Evolutionary conservation across 2,888 invertebrate genomes (phyloP).

Genomic region (Neoascia interrupta): DNA sequence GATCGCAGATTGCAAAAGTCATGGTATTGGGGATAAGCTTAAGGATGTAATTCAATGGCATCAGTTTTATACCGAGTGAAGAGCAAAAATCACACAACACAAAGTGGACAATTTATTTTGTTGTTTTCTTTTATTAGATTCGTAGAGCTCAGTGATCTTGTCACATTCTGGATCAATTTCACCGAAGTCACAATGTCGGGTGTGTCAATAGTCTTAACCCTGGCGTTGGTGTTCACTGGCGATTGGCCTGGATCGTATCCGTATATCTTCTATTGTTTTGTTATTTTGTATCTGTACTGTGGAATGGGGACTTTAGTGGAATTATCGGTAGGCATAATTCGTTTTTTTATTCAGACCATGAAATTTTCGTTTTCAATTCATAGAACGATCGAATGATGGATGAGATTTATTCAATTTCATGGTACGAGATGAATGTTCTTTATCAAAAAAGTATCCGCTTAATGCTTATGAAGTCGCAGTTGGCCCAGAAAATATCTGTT

Average conservation of each 20-base stretch:
- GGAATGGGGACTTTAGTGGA: slow-evolving; percentile 60
- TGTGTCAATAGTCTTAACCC: slow-evolving; percentile 34
- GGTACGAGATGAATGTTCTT: slow-evolving; percentile 57
- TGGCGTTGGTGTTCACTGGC: slow-evolving; percentile 49
- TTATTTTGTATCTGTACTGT: slow-evolving; percentile 58
- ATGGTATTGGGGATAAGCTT: slow-evolving; percentile 1
- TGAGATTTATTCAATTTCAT: slow-evolving; percentile 71
- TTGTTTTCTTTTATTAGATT: too few relatives aligned
- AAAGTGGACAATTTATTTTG: neutral
- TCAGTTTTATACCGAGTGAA: slow-evolving; percentile 55
- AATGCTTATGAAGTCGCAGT: slow-evolving; percentile 70
- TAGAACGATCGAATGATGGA: slow-evolving; percentile 31
- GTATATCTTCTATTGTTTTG: slow-evolving; percentile 26
- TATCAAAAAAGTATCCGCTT: slow-evolving; percentile 68
- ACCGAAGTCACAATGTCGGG: slow-evolving; percentile 52
- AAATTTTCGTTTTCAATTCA: too few relatives aligned
- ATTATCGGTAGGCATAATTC: too few relatives aligned
- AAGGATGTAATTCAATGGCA: slow-evolving; percentile 65
- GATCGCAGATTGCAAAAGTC: neutral
- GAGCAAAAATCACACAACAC: neutral
- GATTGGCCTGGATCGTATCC: slow-evolving; percentile 56
- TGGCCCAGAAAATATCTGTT: slow-evolving; percentile 42
- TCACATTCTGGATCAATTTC: slow-evolving; percentile 52
- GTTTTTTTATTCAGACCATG: too few relatives aligned
- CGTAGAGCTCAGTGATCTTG: too few relatives aligned